Base-by-base conservation (phyloP, 2,888 invertebrate species). In the Biston stratarius region DNA sequence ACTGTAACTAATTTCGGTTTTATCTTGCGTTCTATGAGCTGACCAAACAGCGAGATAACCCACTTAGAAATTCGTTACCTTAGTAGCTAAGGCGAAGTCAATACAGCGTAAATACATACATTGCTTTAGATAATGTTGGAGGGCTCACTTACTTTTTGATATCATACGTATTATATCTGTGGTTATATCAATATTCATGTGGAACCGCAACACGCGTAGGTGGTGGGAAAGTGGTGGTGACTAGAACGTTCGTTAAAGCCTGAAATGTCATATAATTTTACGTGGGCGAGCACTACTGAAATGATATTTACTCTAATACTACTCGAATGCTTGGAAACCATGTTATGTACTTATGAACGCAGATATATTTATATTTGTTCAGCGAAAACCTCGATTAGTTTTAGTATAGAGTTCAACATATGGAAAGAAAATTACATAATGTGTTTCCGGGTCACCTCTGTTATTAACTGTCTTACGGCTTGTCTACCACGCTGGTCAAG, bases 21-120 rank as follows among this genome's bases (percentile, higher is more conserved):
- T 72, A 64, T 67, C 65, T 73, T 73, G 68, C 47, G 63, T 64
- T 70, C 58, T 40, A 52, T 64, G 53, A 71, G 45, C 59, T 67
- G 64, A 66, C 14, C 56, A 53, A 42, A 15, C 11, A 55, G 62
- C 65, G 61, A 69, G 74, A 76, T 75, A 74, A 72, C 73, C 76
- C 67, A 75, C 70, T 77, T 74, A 68, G 44, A 61, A 57, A 49
- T 62, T 60, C 61, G 57, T 58, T 67, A 15, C 36, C n/a, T 44
- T 70, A 66, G 65, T 64, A 56, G 59, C 49, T 63, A 63, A 69
- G 61, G 36, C 60, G 67, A 64, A 63, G 68, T 61, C 61, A 68
- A 74, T 70, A 70, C 57, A 38, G 38, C 3, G 1, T 3, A 47
- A 15, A 5, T n/a, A n/a, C n/a, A 10, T 44, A n/a, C n/a, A 38